phyloP scores from a whole-genome alignment of 2,888 invertebrate species.

The Pollenia amentaria region DNA sequence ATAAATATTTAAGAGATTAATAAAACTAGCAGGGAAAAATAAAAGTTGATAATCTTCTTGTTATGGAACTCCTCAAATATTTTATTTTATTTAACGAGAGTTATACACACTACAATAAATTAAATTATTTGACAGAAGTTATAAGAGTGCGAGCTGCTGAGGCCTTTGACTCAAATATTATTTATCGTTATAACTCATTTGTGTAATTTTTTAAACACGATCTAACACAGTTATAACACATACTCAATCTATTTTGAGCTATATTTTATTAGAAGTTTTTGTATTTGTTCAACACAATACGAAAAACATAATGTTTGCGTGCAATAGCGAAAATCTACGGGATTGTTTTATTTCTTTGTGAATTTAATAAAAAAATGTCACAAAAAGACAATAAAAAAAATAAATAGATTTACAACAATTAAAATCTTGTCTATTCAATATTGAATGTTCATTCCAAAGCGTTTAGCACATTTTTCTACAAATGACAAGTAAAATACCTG shows the following conservation, averaged over 20 bases:
- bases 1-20: too few relatives aligned
- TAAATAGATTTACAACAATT: constrained; percentile 56
- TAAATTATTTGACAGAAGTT: too few relatives aligned
- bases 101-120: too few relatives aligned
- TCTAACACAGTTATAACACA: constrained; percentile 15
- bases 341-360: constrained; percentile 42
- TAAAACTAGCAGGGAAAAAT: too few relatives aligned
- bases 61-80: too few relatives aligned
- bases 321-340: constrained; percentile 30
- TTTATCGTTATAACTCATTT: not conserved
- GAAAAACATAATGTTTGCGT: constrained; percentile 42
- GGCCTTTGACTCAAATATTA: not conserved
- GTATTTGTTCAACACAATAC: not conserved
- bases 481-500: constrained; percentile 48
- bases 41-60: too few relatives aligned
- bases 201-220: not conserved
- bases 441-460: constrained; percentile 68
- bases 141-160: too few relatives aligned
- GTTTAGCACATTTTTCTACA: constrained; percentile 66
- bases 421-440: constrained; percentile 18
- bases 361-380: constrained; percentile 62
- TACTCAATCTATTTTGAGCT: constrained; percentile 11
- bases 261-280: constrained; percentile 22
- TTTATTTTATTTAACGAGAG: too few relatives aligned
- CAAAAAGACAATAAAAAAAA: constrained; percentile 12